A percentile compares a stretch with the other conserved stretches of the same genome.
These are phyloP conservation scores for Andrena camellia DNA, from an alignment of 2,888 invertebrate species.

Conservation along the genomic window DNA sequence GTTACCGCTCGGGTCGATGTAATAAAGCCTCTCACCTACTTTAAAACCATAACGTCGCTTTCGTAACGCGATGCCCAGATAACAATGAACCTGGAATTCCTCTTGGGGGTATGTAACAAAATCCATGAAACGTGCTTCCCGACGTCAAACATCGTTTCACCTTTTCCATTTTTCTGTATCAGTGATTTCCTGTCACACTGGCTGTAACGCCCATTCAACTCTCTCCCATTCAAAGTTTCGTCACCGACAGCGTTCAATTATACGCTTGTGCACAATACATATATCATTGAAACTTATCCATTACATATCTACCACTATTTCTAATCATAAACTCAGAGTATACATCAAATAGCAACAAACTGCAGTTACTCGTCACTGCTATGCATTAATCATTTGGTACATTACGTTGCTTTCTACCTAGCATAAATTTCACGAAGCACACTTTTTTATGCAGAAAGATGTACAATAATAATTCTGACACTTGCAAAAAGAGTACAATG, in stretches of 20 bases:
- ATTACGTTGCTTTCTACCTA: neutral
- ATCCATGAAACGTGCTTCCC: neutral
- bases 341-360: no score
- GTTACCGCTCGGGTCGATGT: conserved; percentile 27
- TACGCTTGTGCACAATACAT: no score
- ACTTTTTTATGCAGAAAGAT: neutral
- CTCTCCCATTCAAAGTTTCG: neutral
- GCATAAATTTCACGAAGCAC: neutral
- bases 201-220: neutral
- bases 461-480: neutral
- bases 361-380: no score
- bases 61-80: conserved; percentile 16
- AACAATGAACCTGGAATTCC: conserved; percentile 36
- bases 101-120: neutral
- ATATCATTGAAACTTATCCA: no score
- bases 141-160: neutral
- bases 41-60: conserved; percentile 33
- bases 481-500: neutral
- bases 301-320: no score
- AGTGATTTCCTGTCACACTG: neutral
- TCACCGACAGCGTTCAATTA: no score
- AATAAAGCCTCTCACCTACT: conserved; percentile 54
- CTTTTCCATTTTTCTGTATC: neutral
- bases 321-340: no score
- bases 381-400: neutral